phyloP scores from a whole-genome alignment of 2,113 vertebrate species.

The Amblyopsis rosae region DNA sequence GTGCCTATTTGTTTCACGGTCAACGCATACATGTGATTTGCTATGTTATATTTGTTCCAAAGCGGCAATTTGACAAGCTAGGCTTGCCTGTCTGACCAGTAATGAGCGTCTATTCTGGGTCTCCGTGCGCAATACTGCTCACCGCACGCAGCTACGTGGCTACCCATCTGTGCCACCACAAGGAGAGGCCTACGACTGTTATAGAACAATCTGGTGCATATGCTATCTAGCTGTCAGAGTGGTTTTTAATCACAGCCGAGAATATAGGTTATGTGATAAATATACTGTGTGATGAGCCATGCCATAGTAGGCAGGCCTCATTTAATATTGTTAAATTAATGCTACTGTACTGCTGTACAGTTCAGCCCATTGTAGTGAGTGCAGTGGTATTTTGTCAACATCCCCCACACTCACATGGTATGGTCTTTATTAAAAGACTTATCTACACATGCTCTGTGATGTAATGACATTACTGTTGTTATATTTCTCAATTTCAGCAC shows the following conservation, averaged over 20 bases:
- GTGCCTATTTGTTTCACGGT: conserved; percentile 58
- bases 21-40: conserved; percentile 70
- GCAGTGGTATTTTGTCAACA: no score
- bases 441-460: neutral
- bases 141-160: conserved; percentile 68
- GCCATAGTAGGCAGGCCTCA: no score
- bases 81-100: conserved; percentile 68
- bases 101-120: conserved; percentile 74
- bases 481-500: neutral
- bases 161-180: conserved; percentile 47
- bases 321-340: no score
- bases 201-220: conserved; percentile 37
- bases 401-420: no score
- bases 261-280: neutral
- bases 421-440: no score
- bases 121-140: conserved; percentile 48
- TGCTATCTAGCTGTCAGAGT: conserved; percentile 12
- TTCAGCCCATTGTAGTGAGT: no score
- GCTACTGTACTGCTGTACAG: no score
- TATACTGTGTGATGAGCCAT: no score
- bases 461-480: neutral
- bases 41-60: conserved; percentile 70
- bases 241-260: conserved; percentile 2
- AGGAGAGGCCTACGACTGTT: conserved; percentile 39
- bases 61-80: conserved; percentile 68